Evolutionary conservation across 2,113 vertebrate genomes (phyloP), one percentile per base, ranked within the genome.

Genomic region (Semnornis frantzii): DNA sequence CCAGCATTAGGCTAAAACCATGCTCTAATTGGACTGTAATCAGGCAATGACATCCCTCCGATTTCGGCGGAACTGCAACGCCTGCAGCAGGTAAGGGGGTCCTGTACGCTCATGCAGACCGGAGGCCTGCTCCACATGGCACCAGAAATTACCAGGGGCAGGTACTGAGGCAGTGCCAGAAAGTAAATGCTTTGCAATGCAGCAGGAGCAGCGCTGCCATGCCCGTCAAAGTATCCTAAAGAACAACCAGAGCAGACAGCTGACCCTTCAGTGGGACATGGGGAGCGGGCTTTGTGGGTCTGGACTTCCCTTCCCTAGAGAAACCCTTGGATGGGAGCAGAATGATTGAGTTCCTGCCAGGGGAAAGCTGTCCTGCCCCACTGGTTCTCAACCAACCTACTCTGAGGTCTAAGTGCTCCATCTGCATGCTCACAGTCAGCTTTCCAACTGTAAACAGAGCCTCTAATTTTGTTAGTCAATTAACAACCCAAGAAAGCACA

Each of bases 111-210:
- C 69, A 23, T 7, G 66, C 65, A 42, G 50, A 82, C 3, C 3
- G 30, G 93, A 5, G 95, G 88, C 91, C 89, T 52, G 68, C 66
- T 93, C 95, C 97, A 93, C 77, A 90, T 83, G 96, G 96, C 92
- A 94, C 92, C 93, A 94, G 92, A 93, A 94, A 96, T 94, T 95
- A 94, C 21, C 86, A 93, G 92, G 79, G 59, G 87, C 84, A 95
- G 92, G 92, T 87, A 95, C 96, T 44, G 84, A 97, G 97, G 91
- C 90, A 81, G 91, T 87, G 80, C 94, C 95, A 97, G 87, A 63
- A 95, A 95, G 79, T 66, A 94, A 97, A 81, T 70, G 91, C 86
- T 94, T 93, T 92, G 88, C 87, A 97, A 84, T 78, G 91, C 93
- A 52, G 58, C 3, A 5, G 28, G 30, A 7, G 24, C 3, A 4